Evolutionary conservation across 2,888 invertebrate genomes (phyloP), one percentile per base, ranked within the genome.

Genomic region (Thereva nobilitata): DNA sequence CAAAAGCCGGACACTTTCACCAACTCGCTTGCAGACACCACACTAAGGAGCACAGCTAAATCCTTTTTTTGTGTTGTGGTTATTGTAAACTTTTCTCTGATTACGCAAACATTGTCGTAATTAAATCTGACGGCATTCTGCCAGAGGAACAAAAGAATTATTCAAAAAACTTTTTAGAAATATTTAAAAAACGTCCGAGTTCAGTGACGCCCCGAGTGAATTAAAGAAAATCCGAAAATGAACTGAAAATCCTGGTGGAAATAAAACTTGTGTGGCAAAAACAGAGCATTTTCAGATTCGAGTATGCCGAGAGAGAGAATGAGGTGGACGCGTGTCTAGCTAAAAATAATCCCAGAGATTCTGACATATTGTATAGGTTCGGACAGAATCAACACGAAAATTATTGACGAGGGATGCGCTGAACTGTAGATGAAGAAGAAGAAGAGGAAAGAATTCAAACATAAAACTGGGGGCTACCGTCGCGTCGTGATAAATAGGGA

Each of bases 391-490:
- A 49, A 50, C 50, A 61, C 41, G 61, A 61, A 61, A 61, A 50
- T 50, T 61, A 61, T 50, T 61, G 61, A 50, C 61, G 50, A 50
- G 49, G 50, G 50, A 50, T 61, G 61, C 8, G 37, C 7, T n/a
- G 5, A n/a, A 10, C 53, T 38, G 40, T 10, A 53, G 10, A 40
- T 53, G 37, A 7, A n/a, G 40, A n/a, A 12, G 2, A n/a, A 49
- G 49, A 9, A 49, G 49, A 10, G n/a, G 47, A 49, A 10, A 7
- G n/a, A 6, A 49, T 49, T 4, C 38, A 53, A 5, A 38, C 6
- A 37, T 53, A 1, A 8, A 49, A 35, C 23, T 50, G 35, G 23
- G 23, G 23, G 23, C 23, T 23, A 23, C 1, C 23, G 2, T 23
- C 23, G 23, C 23, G 23, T 6, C 50, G 12, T 59, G 47, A 59